phyloP scores from a whole-genome alignment of 1,140 invertebrate species.

The Lepidotrigona ventralis region DNA sequence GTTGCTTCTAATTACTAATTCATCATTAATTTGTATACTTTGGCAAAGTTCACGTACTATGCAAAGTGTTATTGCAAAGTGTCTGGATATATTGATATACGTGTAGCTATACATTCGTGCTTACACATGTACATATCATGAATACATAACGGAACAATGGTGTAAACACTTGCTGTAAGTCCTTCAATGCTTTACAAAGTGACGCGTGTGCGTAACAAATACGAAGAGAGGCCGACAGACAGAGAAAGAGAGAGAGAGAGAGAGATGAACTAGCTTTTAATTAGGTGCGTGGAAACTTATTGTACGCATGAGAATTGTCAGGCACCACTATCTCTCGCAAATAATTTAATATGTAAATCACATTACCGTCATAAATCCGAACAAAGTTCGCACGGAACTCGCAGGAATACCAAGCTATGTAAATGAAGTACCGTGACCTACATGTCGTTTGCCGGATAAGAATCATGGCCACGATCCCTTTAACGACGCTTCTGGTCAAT shows the following conservation, averaged over 20 bases:
- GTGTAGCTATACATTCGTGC: not conserved
- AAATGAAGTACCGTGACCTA: conserved; percentile 33
- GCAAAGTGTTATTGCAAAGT: no score
- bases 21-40: no score
- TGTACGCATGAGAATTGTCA: conserved; percentile 23
- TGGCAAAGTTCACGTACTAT: no score
- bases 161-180: not conserved
- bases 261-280: conserved; percentile 13
- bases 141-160: not conserved
- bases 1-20: no score
- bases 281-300: conserved; percentile 44
- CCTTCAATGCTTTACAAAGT: not conserved
- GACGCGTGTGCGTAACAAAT: not conserved
- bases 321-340: conserved; percentile 12
- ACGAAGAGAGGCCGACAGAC: no score
- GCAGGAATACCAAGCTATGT: conserved; percentile 20
- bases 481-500: conserved; percentile 3
- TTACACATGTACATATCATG: not conserved
- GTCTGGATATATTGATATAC: not conserved
- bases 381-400: conserved; percentile 32
- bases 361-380: conserved; percentile 42
- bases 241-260: no score
- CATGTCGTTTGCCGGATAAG: conserved; percentile 16
- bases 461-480: not conserved
- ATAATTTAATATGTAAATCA: conserved; percentile 49